Evolutionary conservation across 2,113 vertebrate species (phyloP).

Genomic region (Bambusicola thoracicus): DNA sequence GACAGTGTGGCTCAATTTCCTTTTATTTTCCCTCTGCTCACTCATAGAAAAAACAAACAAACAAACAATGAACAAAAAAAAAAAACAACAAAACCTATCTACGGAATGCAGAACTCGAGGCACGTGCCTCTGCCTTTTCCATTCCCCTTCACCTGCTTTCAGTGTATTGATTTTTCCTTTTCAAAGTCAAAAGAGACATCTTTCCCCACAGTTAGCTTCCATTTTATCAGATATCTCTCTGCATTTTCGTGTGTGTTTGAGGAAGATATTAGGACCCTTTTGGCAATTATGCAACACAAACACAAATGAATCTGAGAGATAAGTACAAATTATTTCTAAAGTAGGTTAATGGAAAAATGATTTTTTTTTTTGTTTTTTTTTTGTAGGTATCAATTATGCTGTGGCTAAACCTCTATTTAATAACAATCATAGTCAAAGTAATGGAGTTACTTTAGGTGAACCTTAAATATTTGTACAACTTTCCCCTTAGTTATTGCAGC

Average conservation of each 20-base stretch:
- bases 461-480: conserved; percentile 56
- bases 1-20: background rate
- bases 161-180: background rate
- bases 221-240: background rate
- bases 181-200: background rate
- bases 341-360: conserved; percentile 37
- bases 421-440: conserved; percentile 64
- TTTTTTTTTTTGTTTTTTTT: conserved; percentile 10
- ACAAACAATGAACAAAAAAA: background rate
- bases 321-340: conserved; percentile 51
- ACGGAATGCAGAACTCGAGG: background rate
- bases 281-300: background rate
- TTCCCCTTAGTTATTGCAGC: conserved; percentile 43
- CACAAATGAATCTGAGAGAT: conserved; percentile 11
- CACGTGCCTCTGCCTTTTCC: fast-evolving
- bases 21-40: background rate
- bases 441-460: conserved; percentile 59
- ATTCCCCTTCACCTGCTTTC: background rate
- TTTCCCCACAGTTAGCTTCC: background rate
- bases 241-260: background rate
- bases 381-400: conserved; percentile 52
- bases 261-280: conserved; percentile 11
- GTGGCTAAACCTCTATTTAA: conserved; percentile 59
- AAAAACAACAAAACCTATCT: no score
- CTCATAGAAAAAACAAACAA: background rate